These are phyloP conservation scores for Hapalemur alaotrensis DNA, from an alignment of 2,797 vertebrate genomes.

Conservation along the genomic window DNA sequence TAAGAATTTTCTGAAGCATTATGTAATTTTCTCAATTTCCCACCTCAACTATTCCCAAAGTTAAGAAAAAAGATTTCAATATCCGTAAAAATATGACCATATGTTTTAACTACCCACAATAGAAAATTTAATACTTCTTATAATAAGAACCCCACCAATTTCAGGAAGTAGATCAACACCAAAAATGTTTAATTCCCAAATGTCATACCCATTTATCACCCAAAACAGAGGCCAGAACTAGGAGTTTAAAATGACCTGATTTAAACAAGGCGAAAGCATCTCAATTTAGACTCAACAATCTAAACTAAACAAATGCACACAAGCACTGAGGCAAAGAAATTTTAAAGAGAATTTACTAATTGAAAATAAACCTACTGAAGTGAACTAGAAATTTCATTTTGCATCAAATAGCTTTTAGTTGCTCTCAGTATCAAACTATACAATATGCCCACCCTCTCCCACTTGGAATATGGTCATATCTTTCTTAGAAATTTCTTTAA, in stretches of 20 bases:
- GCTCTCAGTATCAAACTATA: slow-evolving; percentile 16
- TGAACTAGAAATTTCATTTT: background rate
- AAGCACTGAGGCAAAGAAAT: background rate
- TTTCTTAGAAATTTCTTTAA: slow-evolving; percentile 20
- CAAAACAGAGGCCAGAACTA: background rate
- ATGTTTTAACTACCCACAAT: background rate
- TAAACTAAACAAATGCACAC: background rate
- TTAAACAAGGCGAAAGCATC: background rate
- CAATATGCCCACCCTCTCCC: background rate
- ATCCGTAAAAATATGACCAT: background rate
- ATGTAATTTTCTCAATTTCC: slow-evolving; percentile 10
- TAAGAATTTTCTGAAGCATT: background rate
- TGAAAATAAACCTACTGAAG: slow-evolving; percentile 38
- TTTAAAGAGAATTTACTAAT: slow-evolving; percentile 3
- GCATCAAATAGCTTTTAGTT: slow-evolving; percentile 1
- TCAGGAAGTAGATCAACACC: background rate
- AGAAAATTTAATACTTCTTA: slow-evolving; percentile 16
- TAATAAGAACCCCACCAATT: background rate
- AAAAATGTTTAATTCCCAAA: slow-evolving; percentile 23
- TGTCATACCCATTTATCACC: background rate
- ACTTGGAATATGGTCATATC: background rate
- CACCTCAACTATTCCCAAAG: background rate
- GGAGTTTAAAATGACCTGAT: background rate
- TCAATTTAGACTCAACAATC: slow-evolving; percentile 34
- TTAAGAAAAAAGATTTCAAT: background rate